A percentile compares a stretch with the other conserved stretches of the same genome.
Conservation (phyloP, 2,113 vertebrate genomes). For the Lipophrys pholis region DNA sequence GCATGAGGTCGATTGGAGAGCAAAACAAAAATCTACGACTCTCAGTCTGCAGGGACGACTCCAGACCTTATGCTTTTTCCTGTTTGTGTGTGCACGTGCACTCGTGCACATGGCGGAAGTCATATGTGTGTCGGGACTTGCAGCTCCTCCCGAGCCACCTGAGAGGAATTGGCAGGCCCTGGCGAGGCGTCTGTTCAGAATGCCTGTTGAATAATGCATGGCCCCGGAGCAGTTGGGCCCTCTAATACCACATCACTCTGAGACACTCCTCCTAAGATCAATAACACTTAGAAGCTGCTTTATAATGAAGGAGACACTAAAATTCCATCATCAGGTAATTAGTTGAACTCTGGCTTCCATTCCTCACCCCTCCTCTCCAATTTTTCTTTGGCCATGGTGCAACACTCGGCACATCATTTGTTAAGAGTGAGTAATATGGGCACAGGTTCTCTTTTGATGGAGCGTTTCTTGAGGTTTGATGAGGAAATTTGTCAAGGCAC, state of each 20-base stretch:
- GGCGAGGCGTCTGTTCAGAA: constrained; percentile 75
- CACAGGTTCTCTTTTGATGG: constrained; percentile 37
- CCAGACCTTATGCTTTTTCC: not conserved
- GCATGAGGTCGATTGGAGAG: constrained; percentile 45
- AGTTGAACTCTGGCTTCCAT: constrained; percentile 73
- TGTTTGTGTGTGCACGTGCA: not conserved
- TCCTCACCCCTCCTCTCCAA: constrained; percentile 44
- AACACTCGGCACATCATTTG: constrained; percentile 29
- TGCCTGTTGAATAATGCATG: constrained; percentile 89
- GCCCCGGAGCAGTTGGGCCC: constrained; percentile 81
- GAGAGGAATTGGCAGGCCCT: constrained; percentile 75
- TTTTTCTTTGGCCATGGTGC: constrained; percentile 31
- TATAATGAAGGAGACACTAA: constrained; percentile 85
- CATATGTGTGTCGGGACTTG: constrained; percentile 47
- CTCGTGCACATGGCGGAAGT: not conserved
- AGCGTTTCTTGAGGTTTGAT: constrained; percentile 62
- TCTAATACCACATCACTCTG: constrained; percentile 84
- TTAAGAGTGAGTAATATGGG: constrained; percentile 40
- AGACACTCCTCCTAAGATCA: constrained; percentile 86
- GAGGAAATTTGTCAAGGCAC: constrained; percentile 53
- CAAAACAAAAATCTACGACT: constrained; percentile 54
- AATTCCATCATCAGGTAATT: constrained; percentile 84
- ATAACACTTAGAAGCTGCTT: constrained; percentile 90
- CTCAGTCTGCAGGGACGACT: constrained; percentile 25
- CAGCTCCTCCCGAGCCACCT: constrained; percentile 74